These are phyloP conservation scores for Rambutsinella grinnellia DNA, from an alignment of 2,888 invertebrate genomes.

Conservation along the genomic window DNA sequence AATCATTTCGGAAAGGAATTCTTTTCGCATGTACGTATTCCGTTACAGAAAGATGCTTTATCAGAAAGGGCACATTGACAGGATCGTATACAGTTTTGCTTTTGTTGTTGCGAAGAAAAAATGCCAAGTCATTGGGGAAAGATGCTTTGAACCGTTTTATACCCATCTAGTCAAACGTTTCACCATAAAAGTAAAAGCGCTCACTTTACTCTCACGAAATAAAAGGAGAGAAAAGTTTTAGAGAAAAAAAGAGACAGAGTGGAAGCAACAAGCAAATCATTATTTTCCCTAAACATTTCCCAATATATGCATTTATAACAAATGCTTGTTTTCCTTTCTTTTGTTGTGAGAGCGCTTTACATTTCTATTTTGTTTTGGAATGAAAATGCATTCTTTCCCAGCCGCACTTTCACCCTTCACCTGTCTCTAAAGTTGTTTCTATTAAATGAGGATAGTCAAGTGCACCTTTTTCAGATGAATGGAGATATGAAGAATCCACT, in stretches of 20 bases:
- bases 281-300: conserved; percentile 12
- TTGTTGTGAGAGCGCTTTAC: neutral
- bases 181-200: neutral
- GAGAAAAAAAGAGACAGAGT: conserved; percentile 5
- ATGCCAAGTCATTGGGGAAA: neutral
- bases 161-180: neutral
- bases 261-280: conserved; percentile 41
- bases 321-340: neutral
- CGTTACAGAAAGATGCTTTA: neutral
- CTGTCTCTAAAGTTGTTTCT: neutral
- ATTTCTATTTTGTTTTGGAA: neutral
- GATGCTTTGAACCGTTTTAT: neutral
- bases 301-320: neutral
- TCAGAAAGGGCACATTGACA: neutral
- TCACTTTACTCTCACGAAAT: no score
- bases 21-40: no score
- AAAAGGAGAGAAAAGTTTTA: neutral
- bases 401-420: neutral
- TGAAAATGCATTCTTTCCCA: neutral
- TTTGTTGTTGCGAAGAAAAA: neutral
- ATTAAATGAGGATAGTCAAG: no score
- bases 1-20: no score
- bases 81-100: neutral
- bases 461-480: no score
- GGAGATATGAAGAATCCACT: no score